A percentile compares a stretch with the other conserved stretches of the same genome.
Evolutionary conservation across 2,113 vertebrate genomes (phyloP).

Genomic region (Pyrgilauda ruficollis): DNA sequence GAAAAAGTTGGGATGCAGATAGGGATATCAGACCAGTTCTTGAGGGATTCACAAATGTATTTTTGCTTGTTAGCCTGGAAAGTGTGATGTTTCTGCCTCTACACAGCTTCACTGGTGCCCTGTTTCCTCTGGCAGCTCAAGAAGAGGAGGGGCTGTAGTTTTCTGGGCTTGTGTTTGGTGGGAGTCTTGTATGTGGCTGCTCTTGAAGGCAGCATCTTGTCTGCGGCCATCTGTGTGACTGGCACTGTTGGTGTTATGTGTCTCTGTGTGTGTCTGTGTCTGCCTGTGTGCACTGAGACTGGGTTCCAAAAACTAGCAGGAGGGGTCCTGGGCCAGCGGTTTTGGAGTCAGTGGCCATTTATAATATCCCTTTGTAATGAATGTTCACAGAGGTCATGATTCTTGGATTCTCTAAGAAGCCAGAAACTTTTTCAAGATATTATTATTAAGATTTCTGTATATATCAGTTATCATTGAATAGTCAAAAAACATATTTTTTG

Average conservation of each 20-base stretch:
- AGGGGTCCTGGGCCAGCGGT: not conserved
- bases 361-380: not conserved
- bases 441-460: not conserved
- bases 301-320: not conserved
- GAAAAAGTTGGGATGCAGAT: accelerated
- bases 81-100: not conserved
- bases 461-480: not conserved
- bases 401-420: not conserved
- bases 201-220: not conserved
- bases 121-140: not conserved
- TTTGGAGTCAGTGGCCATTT: not conserved
- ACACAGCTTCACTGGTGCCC: not conserved
- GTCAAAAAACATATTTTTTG: not conserved
- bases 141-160: not conserved
- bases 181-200: not conserved
- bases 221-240: accelerated
- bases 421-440: not conserved
- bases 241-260: accelerated
- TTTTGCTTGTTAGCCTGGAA: not conserved
- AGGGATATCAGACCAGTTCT: accelerated
- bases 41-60: accelerated
- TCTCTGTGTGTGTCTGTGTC: not conserved
- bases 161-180: not conserved
- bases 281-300: not conserved
- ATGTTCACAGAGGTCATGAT: not conserved